A percentile compares a stretch with the other conserved stretches of the same genome.
phyloP scores from a whole-genome alignment of 2,888 invertebrate genomes.

The Xestia xanthographa region DNA sequence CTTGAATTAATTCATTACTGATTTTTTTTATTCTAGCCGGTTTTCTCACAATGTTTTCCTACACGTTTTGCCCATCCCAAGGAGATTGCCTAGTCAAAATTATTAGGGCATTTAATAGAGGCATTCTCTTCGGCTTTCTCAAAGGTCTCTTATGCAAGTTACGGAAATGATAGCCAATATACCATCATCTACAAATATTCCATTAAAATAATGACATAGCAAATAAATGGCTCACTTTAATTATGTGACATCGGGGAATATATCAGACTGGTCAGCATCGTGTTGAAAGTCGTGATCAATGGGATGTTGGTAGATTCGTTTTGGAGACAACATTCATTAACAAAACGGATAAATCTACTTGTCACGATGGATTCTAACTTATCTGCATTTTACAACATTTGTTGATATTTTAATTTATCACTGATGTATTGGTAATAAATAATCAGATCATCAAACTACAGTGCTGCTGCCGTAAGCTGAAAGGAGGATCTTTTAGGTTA shows the following conservation, averaged over 20 bases:
- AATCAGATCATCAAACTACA: neutral
- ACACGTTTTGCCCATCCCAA: neutral
- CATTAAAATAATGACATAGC: conserved; percentile 34
- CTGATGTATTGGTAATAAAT: neutral
- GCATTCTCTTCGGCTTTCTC: neutral
- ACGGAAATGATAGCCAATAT: neutral
- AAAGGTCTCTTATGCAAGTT: neutral
- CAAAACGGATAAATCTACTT: conserved; percentile 34
- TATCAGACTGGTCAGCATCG: conserved; percentile 35
- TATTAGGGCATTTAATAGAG: neutral
- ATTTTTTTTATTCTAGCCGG: neutral
- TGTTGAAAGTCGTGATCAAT: conserved; percentile 56
- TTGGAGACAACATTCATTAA: conserved; percentile 48
- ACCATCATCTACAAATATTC: conserved; percentile 18
- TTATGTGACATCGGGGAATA: conserved; percentile 53
- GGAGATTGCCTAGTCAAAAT: neutral
- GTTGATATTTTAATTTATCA: neutral
- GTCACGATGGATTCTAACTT: conserved; percentile 21
- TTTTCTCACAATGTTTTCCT: neutral
- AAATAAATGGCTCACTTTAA: conserved; percentile 56
- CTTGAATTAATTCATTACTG: neutral
- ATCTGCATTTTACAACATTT: neutral
- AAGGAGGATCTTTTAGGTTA: too few species aligned
- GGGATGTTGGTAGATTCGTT: conserved; percentile 49
- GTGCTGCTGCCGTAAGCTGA: neutral